These are phyloP conservation scores for Ceratina japonica DNA, from an alignment of 1,140 invertebrate species.

Conservation along the genomic window DNA sequence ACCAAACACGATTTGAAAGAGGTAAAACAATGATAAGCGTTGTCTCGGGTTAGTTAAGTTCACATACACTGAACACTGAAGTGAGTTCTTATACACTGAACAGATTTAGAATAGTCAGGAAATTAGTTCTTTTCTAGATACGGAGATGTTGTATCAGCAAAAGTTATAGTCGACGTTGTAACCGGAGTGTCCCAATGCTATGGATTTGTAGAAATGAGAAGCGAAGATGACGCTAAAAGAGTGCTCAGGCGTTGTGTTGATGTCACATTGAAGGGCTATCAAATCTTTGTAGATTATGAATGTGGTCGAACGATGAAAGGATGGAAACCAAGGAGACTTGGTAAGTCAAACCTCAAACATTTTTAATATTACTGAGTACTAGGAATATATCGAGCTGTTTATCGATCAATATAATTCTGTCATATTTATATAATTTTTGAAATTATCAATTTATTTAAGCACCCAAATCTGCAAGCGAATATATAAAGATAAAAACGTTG, in stretches of 20 bases:
- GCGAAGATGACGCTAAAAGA: conserved; percentile 81
- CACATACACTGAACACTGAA: too few species aligned
- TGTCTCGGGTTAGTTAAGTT: too few species aligned
- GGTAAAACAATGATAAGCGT: conserved; percentile 46
- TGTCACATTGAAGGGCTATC: conserved; percentile 81
- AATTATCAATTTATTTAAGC: neutral
- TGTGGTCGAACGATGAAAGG: conserved; percentile 83
- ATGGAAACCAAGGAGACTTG: conserved; percentile 91
- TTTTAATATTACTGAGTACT: neutral
- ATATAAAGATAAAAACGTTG: too few species aligned
- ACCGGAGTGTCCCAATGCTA: conserved; percentile 91
- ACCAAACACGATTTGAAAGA: conserved; percentile 78
- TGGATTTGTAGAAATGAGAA: conserved; percentile 91
- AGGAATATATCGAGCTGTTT: too few species aligned
- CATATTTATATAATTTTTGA: neutral
- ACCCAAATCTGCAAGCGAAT: too few species aligned
- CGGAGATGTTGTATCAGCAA: conserved; percentile 84
- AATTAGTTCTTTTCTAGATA: conserved; percentile 83
- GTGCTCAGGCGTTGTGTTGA: conserved; percentile 82
- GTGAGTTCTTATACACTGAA: too few species aligned
- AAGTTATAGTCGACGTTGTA: conserved; percentile 88
- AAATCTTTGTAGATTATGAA: conserved; percentile 86
- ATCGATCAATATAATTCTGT: neutral
- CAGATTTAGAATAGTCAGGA: too few species aligned
- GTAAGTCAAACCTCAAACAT: conserved; percentile 60